Percentiles rank a stretch among this genome's conserved stretches.
These are phyloP conservation scores for Dipus sagitta DNA, from an alignment of 2,797 vertebrate genomes.

Conservation along the genomic window DNA sequence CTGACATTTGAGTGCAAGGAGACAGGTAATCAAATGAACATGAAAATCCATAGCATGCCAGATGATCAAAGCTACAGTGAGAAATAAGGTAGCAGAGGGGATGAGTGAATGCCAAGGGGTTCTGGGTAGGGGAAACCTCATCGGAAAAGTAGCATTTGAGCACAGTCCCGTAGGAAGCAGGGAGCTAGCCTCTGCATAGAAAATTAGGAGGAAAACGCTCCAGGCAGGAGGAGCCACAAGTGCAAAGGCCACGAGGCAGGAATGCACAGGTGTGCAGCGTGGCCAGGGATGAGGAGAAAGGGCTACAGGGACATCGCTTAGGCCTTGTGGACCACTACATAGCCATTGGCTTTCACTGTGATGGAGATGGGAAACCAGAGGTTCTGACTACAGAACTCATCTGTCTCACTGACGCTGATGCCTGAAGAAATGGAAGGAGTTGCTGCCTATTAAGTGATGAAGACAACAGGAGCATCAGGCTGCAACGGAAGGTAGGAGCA, in stretches of 20 bases:
- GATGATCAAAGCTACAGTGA: not conserved
- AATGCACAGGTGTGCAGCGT: accelerated
- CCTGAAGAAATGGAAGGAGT: not conserved
- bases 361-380: not conserved
- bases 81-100: not conserved
- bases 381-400: not conserved
- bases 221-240: not conserved
- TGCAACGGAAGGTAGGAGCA: accelerated
- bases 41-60: not conserved
- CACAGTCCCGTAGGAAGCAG: not conserved
- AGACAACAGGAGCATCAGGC: not conserved
- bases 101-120: not conserved
- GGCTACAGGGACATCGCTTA: not conserved
- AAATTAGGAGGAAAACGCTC: not conserved
- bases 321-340: not conserved
- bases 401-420: no score
- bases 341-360: not conserved
- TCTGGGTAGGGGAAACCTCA: not conserved
- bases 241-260: not conserved
- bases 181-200: not conserved
- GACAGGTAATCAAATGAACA: not conserved
- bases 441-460: no score
- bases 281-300: not conserved
- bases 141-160: not conserved
- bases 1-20: not conserved